Evolutionary conservation across 2,888 invertebrate genomes (phyloP), one percentile per base, ranked within the genome.

Genomic region (Cabera pusaria): DNA sequence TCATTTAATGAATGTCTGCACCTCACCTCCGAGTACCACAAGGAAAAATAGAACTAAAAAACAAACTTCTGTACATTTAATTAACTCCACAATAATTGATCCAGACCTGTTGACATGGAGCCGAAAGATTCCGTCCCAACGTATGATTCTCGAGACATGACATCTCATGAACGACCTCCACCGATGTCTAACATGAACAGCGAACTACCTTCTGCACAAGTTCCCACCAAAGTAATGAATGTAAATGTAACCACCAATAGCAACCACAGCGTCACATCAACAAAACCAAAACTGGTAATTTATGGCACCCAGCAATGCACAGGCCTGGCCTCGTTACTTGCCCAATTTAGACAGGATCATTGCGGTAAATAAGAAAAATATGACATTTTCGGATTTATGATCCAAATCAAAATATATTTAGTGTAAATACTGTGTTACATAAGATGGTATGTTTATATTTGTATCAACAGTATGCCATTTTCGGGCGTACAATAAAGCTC

Each of bases 341-440:
- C 2, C 8, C 21, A 21, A 6, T 21, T 21, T 8, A 6, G 21
- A 21, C 7, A 6, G 1, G 21, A 21, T 21, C 8, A 8, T 8
- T 21, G 21, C 5, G 4, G 4, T 8, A 6, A 21, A 21, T 21
- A 7, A 6, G 24, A 33, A 3, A 16, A 24, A 5, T 32, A 23
- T 6, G 7, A 18, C 5, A 11, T 32, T 6, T 18, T 11, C 7
- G 12, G n/a, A n/a, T n/a, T n/a, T n/a, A n/a, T n/a, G n/a, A n/a
- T n/a, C n/a, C n/a, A n/a, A n/a, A n/a, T n/a, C n/a, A n/a, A n/a
- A n/a, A n/a, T n/a, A n/a, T n/a, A n/a, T n/a, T n/a, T n/a, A n/a
- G n/a, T n/a, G n/a, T n/a, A n/a, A n/a, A n/a, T n/a, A n/a, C n/a
- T n/a, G n/a, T n/a, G n/a, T n/a, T n/a, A n/a, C n/a, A n/a, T n/a